Evolutionary conservation across 2,113 vertebrate genomes (phyloP).

Genomic region (Phrynocephalus versicolor): DNA sequence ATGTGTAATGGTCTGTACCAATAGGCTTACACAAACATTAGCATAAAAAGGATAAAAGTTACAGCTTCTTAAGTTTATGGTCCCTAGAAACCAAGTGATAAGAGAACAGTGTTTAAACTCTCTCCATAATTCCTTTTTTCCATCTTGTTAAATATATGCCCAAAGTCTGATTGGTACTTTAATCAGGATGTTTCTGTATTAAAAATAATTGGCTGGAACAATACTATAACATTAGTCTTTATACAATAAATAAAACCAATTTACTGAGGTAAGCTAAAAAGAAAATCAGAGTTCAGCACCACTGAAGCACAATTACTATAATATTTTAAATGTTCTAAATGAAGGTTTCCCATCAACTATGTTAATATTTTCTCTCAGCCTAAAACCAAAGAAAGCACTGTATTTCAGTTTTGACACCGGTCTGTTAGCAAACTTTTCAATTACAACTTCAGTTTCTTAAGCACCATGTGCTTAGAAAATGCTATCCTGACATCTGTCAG

Average conservation of each 20-base stretch:
- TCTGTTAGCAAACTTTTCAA: not conserved
- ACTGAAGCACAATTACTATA: not conserved
- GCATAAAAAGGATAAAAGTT: not conserved
- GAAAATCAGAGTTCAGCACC: not conserved
- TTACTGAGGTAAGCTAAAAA: not conserved
- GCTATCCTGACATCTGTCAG: too few species aligned
- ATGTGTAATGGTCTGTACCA: not conserved
- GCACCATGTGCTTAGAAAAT: not conserved
- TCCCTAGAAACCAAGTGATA: not conserved
- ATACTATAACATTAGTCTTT: not conserved
- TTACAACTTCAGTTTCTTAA: not conserved
- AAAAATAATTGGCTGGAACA: not conserved
- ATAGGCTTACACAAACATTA: not conserved
- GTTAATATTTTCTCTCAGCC: not conserved
- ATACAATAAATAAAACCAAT: not conserved
- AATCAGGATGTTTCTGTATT: not conserved
- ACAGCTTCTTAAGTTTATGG: not conserved
- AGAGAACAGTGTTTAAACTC: not conserved
- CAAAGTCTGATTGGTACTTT: not conserved
- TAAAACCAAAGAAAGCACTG: not conserved
- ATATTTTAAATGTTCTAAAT: not conserved
- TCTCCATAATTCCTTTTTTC: not conserved
- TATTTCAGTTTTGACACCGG: not conserved
- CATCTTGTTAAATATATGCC: not conserved
- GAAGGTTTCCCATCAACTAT: not conserved